Evolutionary conservation across 2,113 vertebrate genomes (phyloP), one percentile per base, ranked within the genome.

Genomic region (Grallaria varia): DNA sequence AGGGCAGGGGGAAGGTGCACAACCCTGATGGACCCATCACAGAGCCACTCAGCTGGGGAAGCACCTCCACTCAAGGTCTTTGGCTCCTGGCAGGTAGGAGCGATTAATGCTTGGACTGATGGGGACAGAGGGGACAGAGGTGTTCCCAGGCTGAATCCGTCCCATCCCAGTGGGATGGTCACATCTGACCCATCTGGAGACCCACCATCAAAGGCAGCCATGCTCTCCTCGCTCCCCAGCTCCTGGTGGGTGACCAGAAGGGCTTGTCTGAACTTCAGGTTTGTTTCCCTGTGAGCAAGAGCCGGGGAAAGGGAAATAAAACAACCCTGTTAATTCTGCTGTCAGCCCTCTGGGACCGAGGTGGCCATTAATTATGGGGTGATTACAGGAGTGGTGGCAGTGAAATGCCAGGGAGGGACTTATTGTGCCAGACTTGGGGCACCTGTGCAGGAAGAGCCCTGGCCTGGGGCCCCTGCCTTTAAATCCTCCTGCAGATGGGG

Each of bases 211-310:
- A 99, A 99, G 66, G 96, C 78, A 9, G 98, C 97, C 66, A 99
- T 96, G 53, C 64, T 95, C 42, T 97, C 97, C 23, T 98, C 91
- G 1, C 80, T 96, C 72, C 94, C 97, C 87, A 99, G 96, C 63
- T 98, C 93, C 8, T 94, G 47, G 68, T 99, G 99, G 8, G 99
- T 99, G n/a, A 97, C 75, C 21, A 59, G 44, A 19, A 98, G 97
- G 9, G 99, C 99, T 95, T 99, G 99, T 24, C 98, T 97, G 96
- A 98, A 99, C 97, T 99, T 99, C 69, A 99, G 90, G 92, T 99
- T 99, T 25, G 98, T 99, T 97, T 99, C 99, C 83, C 99, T 99
- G 97, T 9, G 28, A 81, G 68, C 10, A 58, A 78, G 40, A 84
- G 31, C 72, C 30, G 63, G 33, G 17, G 27, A 82, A 45, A 24